Evolutionary conservation across 2,888 invertebrate species (phyloP), one percentile per base, ranked within the genome.

Genomic region (Operophtera brumata): DNA sequence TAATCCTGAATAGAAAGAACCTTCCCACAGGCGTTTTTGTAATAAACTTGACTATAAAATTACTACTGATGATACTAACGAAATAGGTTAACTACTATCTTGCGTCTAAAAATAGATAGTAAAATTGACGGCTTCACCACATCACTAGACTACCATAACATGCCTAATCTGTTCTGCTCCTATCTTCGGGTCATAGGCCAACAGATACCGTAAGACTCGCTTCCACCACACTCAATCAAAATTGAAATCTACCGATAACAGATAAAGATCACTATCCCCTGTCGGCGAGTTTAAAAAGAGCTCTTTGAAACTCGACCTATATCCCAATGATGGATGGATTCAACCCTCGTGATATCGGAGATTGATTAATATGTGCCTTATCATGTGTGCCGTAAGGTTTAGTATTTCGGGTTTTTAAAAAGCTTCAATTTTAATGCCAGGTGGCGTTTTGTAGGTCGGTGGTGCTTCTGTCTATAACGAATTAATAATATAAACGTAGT

Each of bases 111-210:
- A 42, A 52, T 46, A 46, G 41, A 6, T 28, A 11, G 14, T 39
- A 13, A 13, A 32, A 11, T 11, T n/a, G 20, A 37, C 30, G 9
- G 9, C 25, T 12, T 32, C n/a, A 26, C 35, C 36, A 54, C 61
- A 57, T 54, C 70, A 68, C 69, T n/a, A n/a, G n/a, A n/a, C n/a
- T 67, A 70, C 56, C 40, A 54, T 70, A 71, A 73, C 77, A 75
- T 74, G 71, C 75, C 73, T 83, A 82, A 82, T 85, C 82, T 82
- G 67, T 75, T 72, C 71, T 65, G 66, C 71, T 74, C 66, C 75
- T 83, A 82, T 83, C 83, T 77, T 63, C 50, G 73, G 83, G 82
- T 82, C 84, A 79, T 73, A 84, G 85, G 84, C 83, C 81, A 82
- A 62, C 46, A 73, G 80, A 83, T 84, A 83, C 84, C 83, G 85